Percentiles rank a stretch among this genome's conserved stretches.
phyloP scores from a whole-genome alignment of 2,888 invertebrate species.

The Caenorhabditis becei region DNA sequence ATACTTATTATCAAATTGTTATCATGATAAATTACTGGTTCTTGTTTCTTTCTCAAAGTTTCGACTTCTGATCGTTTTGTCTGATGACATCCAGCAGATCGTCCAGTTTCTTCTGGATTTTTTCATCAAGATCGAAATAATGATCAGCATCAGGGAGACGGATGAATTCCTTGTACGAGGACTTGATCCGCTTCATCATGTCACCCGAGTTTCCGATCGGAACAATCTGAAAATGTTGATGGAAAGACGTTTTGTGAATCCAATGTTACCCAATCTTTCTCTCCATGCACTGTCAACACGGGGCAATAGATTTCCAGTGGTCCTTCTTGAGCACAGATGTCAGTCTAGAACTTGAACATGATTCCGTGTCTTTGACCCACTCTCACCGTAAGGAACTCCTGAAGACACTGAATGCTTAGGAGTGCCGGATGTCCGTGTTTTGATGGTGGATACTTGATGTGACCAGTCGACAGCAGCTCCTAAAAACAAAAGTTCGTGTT shows the following conservation, averaged over 20 bases:
- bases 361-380: background rate
- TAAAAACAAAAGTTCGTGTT: constrained; percentile 3
- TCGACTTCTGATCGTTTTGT: constrained; percentile 5
- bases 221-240: constrained; percentile 60
- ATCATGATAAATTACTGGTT: background rate
- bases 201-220: constrained; percentile 60
- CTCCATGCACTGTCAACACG: constrained; percentile 64
- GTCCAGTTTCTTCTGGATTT: constrained; percentile 26
- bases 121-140: constrained; percentile 61
- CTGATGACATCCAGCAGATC: constrained; percentile 33
- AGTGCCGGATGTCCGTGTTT: constrained; percentile 64
- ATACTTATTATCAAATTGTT: background rate
- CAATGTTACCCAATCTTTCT: constrained; percentile 60
- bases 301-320: constrained; percentile 64
- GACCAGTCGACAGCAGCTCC: constrained; percentile 24
- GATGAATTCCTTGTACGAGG: constrained; percentile 49
- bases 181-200: constrained; percentile 43
- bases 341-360: constrained; percentile 56
- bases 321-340: constrained; percentile 31
- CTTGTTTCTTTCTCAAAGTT: too few relatives aligned
- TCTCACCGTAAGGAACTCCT: constrained; percentile 59
- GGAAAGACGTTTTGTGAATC: too few relatives aligned
- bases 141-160: constrained; percentile 55
- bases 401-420: constrained; percentile 50
- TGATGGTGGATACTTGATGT: constrained; percentile 65